Conservation (phyloP, 2,888 invertebrate genomes). For the Lasioglossum lativentre region DNA sequence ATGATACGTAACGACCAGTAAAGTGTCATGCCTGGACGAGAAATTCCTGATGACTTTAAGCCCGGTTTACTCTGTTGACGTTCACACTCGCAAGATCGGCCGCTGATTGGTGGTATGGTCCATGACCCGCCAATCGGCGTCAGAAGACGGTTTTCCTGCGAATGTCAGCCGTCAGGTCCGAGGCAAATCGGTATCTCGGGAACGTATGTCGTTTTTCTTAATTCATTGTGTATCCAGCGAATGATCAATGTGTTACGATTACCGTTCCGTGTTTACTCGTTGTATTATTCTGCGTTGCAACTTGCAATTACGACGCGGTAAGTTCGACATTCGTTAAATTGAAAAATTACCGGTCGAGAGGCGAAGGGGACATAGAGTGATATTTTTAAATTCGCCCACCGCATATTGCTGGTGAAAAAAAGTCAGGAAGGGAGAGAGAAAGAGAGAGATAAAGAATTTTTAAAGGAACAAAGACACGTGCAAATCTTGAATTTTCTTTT, state of each 20-base stretch:
- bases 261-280: conserved; percentile 36
- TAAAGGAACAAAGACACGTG: conserved; percentile 28
- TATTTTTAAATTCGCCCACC: conserved; percentile 59
- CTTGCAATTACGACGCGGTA: conserved; percentile 20
- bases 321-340: conserved; percentile 31
- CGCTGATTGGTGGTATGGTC: conserved; percentile 65
- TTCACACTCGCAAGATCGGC: conserved; percentile 61
- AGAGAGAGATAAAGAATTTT: conserved; percentile 1
- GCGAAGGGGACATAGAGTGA: conserved; percentile 21
- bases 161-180: conserved; percentile 69
- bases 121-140: conserved; percentile 69
- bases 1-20: conserved; percentile 61
- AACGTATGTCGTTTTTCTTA: conserved; percentile 61
- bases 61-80: conserved; percentile 72
- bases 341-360: conserved; percentile 48
- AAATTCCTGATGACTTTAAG: conserved; percentile 68
- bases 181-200: conserved; percentile 59
- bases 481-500: conserved; percentile 9
- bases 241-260: conserved; percentile 56
- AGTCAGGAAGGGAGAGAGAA: neutral
- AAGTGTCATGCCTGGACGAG: conserved; percentile 62
- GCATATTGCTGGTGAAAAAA: conserved; percentile 17
- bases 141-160: conserved; percentile 63
- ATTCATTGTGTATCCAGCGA: conserved; percentile 58
- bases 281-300: conserved; percentile 7